Base-by-base conservation (phyloP, 2,113 vertebrate genomes). In the Pluvianellus socialis region DNA sequence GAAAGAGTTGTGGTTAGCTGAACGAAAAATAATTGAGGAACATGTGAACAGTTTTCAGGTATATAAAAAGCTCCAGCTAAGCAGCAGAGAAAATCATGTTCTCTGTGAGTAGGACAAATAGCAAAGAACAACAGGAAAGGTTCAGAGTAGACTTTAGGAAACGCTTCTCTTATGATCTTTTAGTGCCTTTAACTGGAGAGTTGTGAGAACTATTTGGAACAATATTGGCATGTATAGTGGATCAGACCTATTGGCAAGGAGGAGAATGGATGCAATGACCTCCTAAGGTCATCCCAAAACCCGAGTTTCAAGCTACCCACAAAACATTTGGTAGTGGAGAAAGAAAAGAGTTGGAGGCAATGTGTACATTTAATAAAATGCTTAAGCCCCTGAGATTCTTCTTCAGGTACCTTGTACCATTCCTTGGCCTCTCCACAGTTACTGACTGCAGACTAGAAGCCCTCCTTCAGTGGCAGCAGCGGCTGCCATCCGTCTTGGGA, bases 171-270 rank as follows among this genome's bases (percentile, higher is more conserved):
- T 30, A 7, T 2, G 35, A 13, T 61, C 9, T 83, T 59, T 62
- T 30, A 26, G 12, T 35, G 6, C 22, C 14, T 75, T 79, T 71
- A 26, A 65, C 7, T 50, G 76, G 6, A n/a, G 56, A 58, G 26
- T 14, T 56, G 22, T 32, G 56, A 47, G 33, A 44, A 58, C 19
- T 20, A 2, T 19, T 61, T 71, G 62, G 52, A 90, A 33, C 20
- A 23, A 15, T 52, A 30, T 56, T 28, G 30, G 21, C 9, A 40
- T 0, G 0, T 50, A 1, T 4, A 63, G 21, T 3, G 7, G 20
- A 40, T 6, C 13, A 45, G 42, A 70, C 4, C 7, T 62, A 30
- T 49, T 44, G 38, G 17, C 49, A 24, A n/a, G 18, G 21, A 65
- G 30, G 33, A 40, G 20, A 67, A 58, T 23, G 10, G 47, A 19